Conservation (phyloP, 2,888 invertebrate genomes). For the Hipparchia sbordonii region DNA sequence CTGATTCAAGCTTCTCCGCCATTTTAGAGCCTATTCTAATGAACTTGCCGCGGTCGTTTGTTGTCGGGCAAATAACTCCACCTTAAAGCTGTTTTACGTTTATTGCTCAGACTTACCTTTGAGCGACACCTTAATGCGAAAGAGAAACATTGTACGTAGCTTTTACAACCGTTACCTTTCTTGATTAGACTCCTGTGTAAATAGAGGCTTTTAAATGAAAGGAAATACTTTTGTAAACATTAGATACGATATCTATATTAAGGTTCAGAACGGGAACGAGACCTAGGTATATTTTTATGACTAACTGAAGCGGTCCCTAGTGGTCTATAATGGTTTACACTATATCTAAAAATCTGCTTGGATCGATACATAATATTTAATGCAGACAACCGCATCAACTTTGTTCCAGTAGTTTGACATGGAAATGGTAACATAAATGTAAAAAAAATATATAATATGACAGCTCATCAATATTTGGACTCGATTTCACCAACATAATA, state of each 20-base stretch:
- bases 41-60: not conserved
- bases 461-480: too few relatives aligned
- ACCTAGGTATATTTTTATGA: too few relatives aligned
- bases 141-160: constrained; percentile 13
- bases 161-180: constrained; percentile 8
- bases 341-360: too few relatives aligned
- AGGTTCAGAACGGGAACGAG: too few relatives aligned
- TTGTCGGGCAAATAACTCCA: constrained; percentile 17
- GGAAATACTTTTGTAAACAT: not conserved
- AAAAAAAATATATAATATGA: too few relatives aligned
- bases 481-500: too few relatives aligned
- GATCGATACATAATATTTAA: too few relatives aligned
- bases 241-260: not conserved
- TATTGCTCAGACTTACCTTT: constrained; percentile 20
- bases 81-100: constrained; percentile 19
- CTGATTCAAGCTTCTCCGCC: not conserved
- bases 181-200: constrained; percentile 1
- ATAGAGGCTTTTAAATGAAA: constrained; percentile 1
- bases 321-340: too few relatives aligned
- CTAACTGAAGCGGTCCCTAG: too few relatives aligned
- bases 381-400: too few relatives aligned
- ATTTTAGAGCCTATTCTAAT: constrained; percentile 10
- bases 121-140: constrained; percentile 17
- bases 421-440: too few relatives aligned
- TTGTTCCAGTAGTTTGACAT: too few relatives aligned